Evolutionary conservation across 2,113 vertebrate genomes (phyloP).

Genomic region (Trinectes maculatus): DNA sequence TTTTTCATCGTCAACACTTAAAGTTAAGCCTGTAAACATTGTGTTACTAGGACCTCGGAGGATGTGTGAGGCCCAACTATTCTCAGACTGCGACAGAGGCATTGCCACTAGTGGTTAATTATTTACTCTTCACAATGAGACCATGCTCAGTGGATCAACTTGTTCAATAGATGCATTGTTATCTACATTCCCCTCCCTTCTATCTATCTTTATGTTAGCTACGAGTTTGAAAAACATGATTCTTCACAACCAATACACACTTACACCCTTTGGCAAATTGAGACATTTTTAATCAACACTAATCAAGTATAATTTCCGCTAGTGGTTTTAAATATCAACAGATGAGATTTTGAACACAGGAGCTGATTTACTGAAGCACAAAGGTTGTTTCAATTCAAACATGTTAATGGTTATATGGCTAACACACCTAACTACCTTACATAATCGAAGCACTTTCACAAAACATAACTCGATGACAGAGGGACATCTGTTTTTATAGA

Average conservation of each 20-base stretch:
- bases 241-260: neutral
- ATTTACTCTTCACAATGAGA: slow-evolving; percentile 16
- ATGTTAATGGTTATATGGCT: slow-evolving; percentile 7
- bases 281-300: neutral
- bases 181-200: slow-evolving; percentile 11
- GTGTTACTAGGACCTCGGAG: slow-evolving; percentile 3
- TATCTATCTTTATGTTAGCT: slow-evolving; percentile 7
- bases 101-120: slow-evolving; percentile 18
- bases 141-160: slow-evolving; percentile 13
- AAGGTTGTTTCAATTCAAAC: neutral
- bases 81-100: neutral
- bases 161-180: slow-evolving; percentile 26
- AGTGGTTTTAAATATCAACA: too few species aligned
- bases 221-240: slow-evolving; percentile 34
- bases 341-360: too few species aligned
- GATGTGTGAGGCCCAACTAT: neutral
- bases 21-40: neutral
- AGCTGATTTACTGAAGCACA: neutral
- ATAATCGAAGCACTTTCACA: slow-evolving; percentile 1
- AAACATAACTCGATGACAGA: neutral
- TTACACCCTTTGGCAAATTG: neutral
- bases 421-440: neutral
- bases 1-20: neutral
- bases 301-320: too few species aligned
- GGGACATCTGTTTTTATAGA: slow-evolving; percentile 34